These are phyloP conservation scores for Macrosteles quadrilineatus DNA, from an alignment of 1,140 invertebrate genomes.

Conservation along the genomic window DNA sequence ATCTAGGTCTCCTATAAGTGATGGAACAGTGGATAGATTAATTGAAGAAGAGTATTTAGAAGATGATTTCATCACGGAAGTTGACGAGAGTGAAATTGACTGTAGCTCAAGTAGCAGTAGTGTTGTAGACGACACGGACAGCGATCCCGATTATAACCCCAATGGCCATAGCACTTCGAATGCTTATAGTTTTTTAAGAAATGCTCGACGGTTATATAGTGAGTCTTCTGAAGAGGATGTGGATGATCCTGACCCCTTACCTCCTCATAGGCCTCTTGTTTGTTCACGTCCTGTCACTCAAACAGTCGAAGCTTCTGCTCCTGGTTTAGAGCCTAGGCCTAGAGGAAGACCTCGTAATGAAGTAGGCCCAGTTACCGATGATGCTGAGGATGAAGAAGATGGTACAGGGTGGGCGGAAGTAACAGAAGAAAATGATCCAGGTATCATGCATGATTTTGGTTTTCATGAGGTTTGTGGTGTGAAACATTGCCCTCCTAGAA, in stretches of 20 bases:
- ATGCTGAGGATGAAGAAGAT: not conserved
- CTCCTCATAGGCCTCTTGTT: not conserved
- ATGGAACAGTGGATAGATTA: not conserved
- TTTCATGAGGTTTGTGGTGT: not conserved
- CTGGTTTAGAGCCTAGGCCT: not conserved
- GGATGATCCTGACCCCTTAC: not conserved
- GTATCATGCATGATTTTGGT: not conserved
- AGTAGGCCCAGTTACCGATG: not conserved
- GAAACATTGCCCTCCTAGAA: slow-evolving; percentile 18
- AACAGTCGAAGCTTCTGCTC: too few relatives aligned
- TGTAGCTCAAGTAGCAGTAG: not conserved
- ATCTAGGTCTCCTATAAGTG: not conserved
- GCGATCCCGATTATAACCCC: too few relatives aligned
- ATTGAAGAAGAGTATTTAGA: not conserved
- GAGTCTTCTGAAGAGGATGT: not conserved
- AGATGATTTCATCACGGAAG: not conserved
- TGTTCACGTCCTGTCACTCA: too few relatives aligned
- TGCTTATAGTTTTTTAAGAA: not conserved
- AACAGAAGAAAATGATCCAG: slow-evolving; percentile 11
- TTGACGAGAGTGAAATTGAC: not conserved
- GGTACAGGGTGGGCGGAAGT: slow-evolving; percentile 11
- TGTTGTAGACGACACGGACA: too few relatives aligned
- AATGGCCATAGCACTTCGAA: not conserved
- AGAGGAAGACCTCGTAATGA: not conserved
- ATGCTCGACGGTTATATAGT: not conserved